phyloP scores from a whole-genome alignment of 2,888 invertebrate genomes.

The Drosophila paramelanica region DNA sequence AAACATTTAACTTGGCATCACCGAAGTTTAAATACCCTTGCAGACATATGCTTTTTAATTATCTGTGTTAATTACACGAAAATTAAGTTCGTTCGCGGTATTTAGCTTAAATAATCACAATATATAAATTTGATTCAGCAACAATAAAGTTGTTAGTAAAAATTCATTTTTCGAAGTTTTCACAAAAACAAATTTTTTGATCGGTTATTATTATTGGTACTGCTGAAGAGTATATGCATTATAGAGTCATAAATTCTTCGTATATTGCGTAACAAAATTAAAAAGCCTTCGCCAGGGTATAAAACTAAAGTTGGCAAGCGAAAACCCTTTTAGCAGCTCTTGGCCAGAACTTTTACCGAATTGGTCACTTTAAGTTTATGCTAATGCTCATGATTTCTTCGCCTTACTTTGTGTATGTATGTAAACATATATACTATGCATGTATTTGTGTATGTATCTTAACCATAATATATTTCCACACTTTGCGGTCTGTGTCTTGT shows the following conservation, averaged over 20 bases:
- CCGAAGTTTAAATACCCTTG: background rate
- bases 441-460: background rate
- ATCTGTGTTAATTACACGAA: too few species aligned
- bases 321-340: constrained; percentile 39
- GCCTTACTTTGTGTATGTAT: constrained; percentile 17
- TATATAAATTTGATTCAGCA: too few species aligned
- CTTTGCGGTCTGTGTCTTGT: constrained; percentile 31
- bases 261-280: background rate
- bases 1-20: background rate
- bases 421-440: background rate
- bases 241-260: background rate
- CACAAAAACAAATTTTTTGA: too few species aligned
- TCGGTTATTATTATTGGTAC: background rate
- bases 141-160: too few species aligned
- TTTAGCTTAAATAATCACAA: too few species aligned
- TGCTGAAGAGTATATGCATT: background rate
- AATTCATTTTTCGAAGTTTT: too few species aligned
- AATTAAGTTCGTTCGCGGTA: too few species aligned
- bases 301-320: constrained; percentile 19
- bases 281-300: background rate
- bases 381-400: constrained; percentile 67
- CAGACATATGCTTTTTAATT: too few species aligned
- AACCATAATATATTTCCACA: constrained; percentile 29
- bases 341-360: constrained; percentile 30
- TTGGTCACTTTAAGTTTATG: constrained; percentile 58